Evolutionary conservation across 2,888 invertebrate genomes (phyloP), one percentile per base, ranked within the genome.

Genomic region (Zootermopsis nevadensis): DNA sequence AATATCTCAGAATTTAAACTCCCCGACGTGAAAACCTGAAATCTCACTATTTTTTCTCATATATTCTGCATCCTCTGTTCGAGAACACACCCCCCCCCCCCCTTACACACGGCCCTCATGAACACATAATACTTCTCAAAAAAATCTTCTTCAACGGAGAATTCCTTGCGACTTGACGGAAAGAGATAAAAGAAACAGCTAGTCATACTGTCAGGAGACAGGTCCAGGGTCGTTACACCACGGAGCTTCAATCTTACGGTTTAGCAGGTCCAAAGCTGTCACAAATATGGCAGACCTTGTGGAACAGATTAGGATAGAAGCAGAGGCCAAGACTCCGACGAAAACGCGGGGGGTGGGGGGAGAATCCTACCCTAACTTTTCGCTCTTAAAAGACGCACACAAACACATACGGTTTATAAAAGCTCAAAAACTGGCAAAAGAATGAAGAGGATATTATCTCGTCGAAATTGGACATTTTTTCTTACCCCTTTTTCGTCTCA

Each of bases 401-500:
- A 24, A 24, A 74, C 35, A 76, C 30, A 19, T 19, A 27, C 15
- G n/a, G n/a, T n/a, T n/a, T n/a, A n/a, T n/a, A n/a, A n/a, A n/a
- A n/a, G 12, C 76, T 83, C 67, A 83, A 83, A 83, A 83, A 83
- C 79, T 69, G 77, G 82, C 67, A 72, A 79, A n/a, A 77, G 79
- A 60, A 83, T 77, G 67, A 79, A 79, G 82, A 60, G 82, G 77
- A 83, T 79, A 83, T 83, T 79, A 83, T 79, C 79, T 83, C 48
- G 79, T 79, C 42, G 82, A 83, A 83, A 83, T 83, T 83, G 79
- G 77, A 66, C 60, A 77, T 77, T 53, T 79, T 77, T 53, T n/a
- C n/a, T 53, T 31, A 31, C 33, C 69, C 79, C 79, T 66, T 83
- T 35, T 79, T 76, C 31, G 27, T 60, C 82, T 76, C 72, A 53